phyloP scores from a whole-genome alignment of 1,140 invertebrate genomes.

The Conus ventricosus region DNA sequence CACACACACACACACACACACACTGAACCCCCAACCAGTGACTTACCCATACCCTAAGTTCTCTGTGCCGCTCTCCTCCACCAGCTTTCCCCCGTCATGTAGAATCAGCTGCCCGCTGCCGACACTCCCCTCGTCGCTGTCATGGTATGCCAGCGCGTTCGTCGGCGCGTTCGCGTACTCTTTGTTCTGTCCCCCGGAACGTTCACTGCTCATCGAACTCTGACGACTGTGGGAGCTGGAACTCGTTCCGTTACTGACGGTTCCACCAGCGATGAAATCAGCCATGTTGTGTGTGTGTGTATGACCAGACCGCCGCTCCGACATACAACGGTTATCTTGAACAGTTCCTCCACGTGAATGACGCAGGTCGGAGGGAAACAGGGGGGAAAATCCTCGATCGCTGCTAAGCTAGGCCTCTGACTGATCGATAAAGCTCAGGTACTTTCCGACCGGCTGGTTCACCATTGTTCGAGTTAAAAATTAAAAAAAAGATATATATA shows the following conservation, averaged over 20 bases:
- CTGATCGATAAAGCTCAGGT: too few relatives aligned
- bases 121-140: conserved; percentile 7
- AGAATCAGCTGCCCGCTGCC: conserved; percentile 33
- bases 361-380: too few relatives aligned
- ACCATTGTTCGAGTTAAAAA: too few relatives aligned
- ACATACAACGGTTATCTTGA: too few relatives aligned
- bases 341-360: background rate
- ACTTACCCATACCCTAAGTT: background rate
- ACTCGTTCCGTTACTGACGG: background rate
- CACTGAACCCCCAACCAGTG: too few relatives aligned
- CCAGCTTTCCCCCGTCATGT: conserved; percentile 25
- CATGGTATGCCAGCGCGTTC: conserved; percentile 15
- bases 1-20: too few relatives aligned
- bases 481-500: too few relatives aligned
- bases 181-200: conserved; percentile 6
- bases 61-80: conserved; percentile 36
- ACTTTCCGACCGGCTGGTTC: too few relatives aligned
- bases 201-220: conserved; percentile 27
- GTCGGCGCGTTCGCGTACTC: conserved; percentile 3
- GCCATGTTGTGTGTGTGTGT: conserved; percentile 18
- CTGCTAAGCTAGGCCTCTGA: too few relatives aligned
- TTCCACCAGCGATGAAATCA: conserved; percentile 20
- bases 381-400: too few relatives aligned
- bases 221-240: conserved; percentile 26
- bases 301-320: too few relatives aligned